A percentile compares a stretch with the other conserved stretches of the same genome.
Conservation (phyloP, 1,140 invertebrate species). For the Procambarus virginalis region DNA sequence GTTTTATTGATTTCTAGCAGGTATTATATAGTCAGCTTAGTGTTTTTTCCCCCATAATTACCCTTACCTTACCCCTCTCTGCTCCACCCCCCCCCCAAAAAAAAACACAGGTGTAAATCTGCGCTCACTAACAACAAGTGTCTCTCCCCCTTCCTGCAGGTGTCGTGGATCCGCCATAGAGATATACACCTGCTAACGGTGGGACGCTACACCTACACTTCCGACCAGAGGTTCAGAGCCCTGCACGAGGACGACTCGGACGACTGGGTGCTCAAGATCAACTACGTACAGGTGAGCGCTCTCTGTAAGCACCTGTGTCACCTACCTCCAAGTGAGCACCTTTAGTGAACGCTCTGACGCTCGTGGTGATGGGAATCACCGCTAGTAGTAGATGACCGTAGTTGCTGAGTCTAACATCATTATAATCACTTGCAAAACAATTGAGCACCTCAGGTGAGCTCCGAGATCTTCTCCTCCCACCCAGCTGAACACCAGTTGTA, state of each 20-base stretch:
- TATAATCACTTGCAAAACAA: no score
- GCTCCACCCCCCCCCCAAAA: neutral
- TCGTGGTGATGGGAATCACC: no score
- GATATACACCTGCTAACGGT: slow-evolving; percentile 91
- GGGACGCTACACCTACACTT: slow-evolving; percentile 89
- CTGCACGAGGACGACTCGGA: slow-evolving; percentile 77
- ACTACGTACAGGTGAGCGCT: slow-evolving; percentile 80
- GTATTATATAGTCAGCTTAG: no score
- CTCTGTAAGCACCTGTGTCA: neutral
- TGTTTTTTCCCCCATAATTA: neutral
- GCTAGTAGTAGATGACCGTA: no score
- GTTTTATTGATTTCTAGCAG: no score
- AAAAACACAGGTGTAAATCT: no score
- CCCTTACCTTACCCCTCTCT: neutral
- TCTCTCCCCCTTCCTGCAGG: slow-evolving; percentile 76
- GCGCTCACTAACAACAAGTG: neutral
- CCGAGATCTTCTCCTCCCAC: no score
- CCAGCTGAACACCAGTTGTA: neutral
- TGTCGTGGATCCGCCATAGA: slow-evolving; percentile 90
- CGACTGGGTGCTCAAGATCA: slow-evolving; percentile 80
- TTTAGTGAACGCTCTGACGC: no score
- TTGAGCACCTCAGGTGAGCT: no score
- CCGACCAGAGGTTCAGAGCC: slow-evolving; percentile 82
- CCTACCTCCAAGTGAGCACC: no score
- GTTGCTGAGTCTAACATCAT: no score